phyloP scores from a whole-genome alignment of 1,140 invertebrate species.

The Penaeus japonicus region DNA sequence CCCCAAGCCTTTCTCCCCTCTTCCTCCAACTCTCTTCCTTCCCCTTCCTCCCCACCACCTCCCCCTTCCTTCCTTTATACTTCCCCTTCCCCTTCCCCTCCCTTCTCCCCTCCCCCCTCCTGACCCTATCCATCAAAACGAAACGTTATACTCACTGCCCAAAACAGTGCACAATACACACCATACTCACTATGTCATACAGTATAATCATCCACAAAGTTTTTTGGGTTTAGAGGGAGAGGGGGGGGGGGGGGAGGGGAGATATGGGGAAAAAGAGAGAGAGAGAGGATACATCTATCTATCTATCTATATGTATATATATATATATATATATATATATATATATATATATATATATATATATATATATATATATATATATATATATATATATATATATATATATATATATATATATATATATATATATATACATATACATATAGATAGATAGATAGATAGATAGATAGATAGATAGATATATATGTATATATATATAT shows the following conservation, averaged over 20 bases:
- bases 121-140: no score
- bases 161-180: no score
- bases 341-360: neutral
- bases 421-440: neutral
- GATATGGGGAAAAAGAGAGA: neutral
- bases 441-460: neutral
- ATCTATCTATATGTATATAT: neutral
- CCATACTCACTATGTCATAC: no score
- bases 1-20: no score
- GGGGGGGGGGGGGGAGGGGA: neutral
- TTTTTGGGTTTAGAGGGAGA: no score
- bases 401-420: neutral
- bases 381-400: neutral
- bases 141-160: no score
- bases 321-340: slow-evolving; percentile 6
- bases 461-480: neutral
- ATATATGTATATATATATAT: neutral
- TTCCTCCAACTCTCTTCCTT: no score
- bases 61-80: no score
- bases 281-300: neutral
- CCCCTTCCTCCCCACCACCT: no score
- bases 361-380: neutral
- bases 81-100: no score
- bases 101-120: no score
- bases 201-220: no score